Base-by-base conservation (phyloP, 2,888 invertebrate species). In the Macropis europaea region DNA sequence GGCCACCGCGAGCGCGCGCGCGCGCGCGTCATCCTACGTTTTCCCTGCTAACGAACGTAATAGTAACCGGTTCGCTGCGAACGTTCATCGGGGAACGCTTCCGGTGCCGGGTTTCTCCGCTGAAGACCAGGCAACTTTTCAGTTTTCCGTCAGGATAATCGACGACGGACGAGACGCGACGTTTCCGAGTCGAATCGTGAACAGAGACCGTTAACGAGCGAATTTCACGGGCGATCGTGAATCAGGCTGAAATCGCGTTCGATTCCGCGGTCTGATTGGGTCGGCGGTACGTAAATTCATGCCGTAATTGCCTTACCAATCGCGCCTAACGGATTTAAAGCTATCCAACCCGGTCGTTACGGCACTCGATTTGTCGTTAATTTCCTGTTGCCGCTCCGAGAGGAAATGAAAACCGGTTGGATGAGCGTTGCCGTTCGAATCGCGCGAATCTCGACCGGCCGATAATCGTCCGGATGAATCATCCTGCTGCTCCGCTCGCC, bases 351-450 rank as follows among this genome's bases (percentile, higher is more conserved):
- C 38, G 54, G 13, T 45, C 13, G 60, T 68, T 59, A 66, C 56
- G 47, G 45, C 30, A 26, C 24, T 50, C 76, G 76, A 79, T 71
- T 71, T 43, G 56, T 76, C 80, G 43, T 62, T 76, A 76, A 77
- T 77, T 79, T 76, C 71, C 80, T 34, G 71, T 62, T 36, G 48
- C 43, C 32, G 42, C 13, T 24, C 5, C 34, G 11, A 15, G 48
- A 24, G 71, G 59, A 77, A 77, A 79, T 76, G 52, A 66, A 43
- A 71, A 50, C 56, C 59, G 47, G 59, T 66, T 24, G 11, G 6
- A n/a, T n/a, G n/a, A 32, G 13, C 26, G 30, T 48, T 43, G 32
- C 43, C 13, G 34, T 2, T 7, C 17, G 30, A 22, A 19, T 34
- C 61, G 64, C 30, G 40, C 9, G 47, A 36, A 60, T 22, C 13